Evolutionary conservation across 53 echinoderm and acorn worm genomes (phyloP).

Genomic region (Paracentrotus lividus): DNA sequence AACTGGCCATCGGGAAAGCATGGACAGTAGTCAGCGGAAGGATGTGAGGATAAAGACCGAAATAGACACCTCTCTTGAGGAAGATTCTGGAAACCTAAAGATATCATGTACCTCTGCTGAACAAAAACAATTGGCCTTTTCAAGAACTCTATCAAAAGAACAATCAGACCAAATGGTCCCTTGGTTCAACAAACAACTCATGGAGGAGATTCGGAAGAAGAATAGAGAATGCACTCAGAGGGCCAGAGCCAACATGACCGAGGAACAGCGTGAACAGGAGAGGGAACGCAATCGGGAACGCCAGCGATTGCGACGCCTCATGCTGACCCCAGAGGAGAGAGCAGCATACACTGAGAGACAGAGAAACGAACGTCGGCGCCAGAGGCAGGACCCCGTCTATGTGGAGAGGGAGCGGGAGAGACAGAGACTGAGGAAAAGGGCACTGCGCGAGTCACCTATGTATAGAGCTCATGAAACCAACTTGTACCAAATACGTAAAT

Average conservation of each 20-base stretch:
- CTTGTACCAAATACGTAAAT: neutral
- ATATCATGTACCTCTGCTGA: neutral
- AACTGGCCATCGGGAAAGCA: neutral
- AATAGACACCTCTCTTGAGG: neutral
- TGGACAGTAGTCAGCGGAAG: neutral
- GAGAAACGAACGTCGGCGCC: constrained; percentile 2
- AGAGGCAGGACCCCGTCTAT: constrained; percentile 46
- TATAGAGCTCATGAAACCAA: constrained; percentile 39
- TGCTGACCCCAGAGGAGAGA: constrained; percentile 66
- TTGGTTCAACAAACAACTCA: constrained; percentile 39
- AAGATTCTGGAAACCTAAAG: neutral
- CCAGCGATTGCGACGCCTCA: constrained; percentile 47
- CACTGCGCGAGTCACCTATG: neutral
- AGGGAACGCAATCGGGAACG: constrained; percentile 50
- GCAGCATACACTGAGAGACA: constrained; percentile 36
- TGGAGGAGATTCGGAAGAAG: neutral
- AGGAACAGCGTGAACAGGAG: constrained; percentile 45
- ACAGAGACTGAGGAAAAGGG: constrained; percentile 47
- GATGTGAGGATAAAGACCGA: neutral
- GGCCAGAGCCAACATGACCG: constrained; percentile 34
- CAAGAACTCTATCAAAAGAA: neutral
- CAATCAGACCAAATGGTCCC: neutral
- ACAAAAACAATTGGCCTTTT: neutral
- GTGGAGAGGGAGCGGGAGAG: constrained; percentile 50
- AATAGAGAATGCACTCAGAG: constrained; percentile 34